Evolutionary conservation across 2,888 invertebrate genomes (phyloP), one percentile per base, ranked within the genome.

Genomic region (Ophion slaviceki): DNA sequence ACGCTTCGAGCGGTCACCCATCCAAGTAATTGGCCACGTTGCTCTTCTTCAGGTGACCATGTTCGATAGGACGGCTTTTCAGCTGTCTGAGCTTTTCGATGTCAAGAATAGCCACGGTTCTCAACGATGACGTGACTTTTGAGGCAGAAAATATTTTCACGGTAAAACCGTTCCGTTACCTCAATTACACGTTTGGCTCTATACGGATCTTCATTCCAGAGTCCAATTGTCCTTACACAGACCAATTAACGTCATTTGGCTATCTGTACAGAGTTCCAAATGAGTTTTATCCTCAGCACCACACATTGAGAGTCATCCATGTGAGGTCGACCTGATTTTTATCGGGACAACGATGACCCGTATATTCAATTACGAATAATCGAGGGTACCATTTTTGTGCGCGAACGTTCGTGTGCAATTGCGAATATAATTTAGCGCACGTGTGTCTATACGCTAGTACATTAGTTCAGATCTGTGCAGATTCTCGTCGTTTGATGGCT

Each of bases 241-340:
- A 45, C 47, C 70, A 78, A 78, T 78, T 78, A 78, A 61, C 68
- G 70, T 78, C 45, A 78, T 70, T 68, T 28, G 20, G 40, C 70
- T 70, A 59, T 40, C 28, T 14, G 62, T n/a, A 62, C 32, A 47
- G 47, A 71, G 61, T 64, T 14, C 5, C 17, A 11, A 62, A 71
- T 61, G 47, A 11, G 36, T 53, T 5, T 17, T 14, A 17, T 53
- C 4, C 7, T 6, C 40, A 32, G 62, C 72, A 76, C 71, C 70
- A 59, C 72, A 47, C 59, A 72, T 80, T 82, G 74, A 77, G 61
- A 57, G 62, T 72, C 68, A 82, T 80, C 59, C 67, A 77, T 2
- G 61, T 62, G 88, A 90, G 90, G 91, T 90, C 90, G 89, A 89
- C 89, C 89, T 90, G 90, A 91, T 91, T 92, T 91, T 89, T 89